Evolutionary conservation across 2,888 invertebrate genomes (phyloP).

Genomic region (Nycteola revayana): DNA sequence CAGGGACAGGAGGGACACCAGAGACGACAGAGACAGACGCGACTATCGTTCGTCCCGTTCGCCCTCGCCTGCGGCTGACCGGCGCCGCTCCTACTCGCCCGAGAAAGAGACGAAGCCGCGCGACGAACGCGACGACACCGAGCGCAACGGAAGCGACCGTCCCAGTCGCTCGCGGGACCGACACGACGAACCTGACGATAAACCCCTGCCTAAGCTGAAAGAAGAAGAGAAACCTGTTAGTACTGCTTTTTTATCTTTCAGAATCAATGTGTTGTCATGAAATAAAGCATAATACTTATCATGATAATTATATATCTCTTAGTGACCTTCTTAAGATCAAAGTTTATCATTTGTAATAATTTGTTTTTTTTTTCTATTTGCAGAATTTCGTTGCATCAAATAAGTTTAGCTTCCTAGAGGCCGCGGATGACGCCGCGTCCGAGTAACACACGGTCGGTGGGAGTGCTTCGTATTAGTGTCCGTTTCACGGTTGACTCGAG

Average conservation of each 20-base stretch:
- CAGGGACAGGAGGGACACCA: constrained; percentile 28
- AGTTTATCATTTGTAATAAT: too few relatives aligned
- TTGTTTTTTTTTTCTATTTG: constrained; percentile 30
- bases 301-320: too few relatives aligned
- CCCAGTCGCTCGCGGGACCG: constrained; percentile 58
- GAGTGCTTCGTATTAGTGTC: constrained; percentile 55
- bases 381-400: constrained; percentile 89
- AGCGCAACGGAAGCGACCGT: constrained; percentile 54
- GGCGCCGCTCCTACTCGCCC: constrained; percentile 16
- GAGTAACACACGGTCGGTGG: constrained; percentile 55
- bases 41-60: constrained; percentile 23
- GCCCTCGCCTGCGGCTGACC: constrained; percentile 22
- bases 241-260: too few relatives aligned
- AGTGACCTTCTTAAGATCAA: too few relatives aligned
- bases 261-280: background rate
- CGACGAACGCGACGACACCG: constrained; percentile 20
- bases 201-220: constrained; percentile 86
- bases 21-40: constrained; percentile 34
- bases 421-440: constrained; percentile 82
- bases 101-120: constrained; percentile 6
- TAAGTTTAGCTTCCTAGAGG: constrained; percentile 88
- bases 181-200: constrained; percentile 49
- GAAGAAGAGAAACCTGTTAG: constrained; percentile 88
- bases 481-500: constrained; percentile 63
- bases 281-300: too few relatives aligned